Percentiles rank a stretch among this genome's conserved stretches.
Evolutionary conservation across 1,140 invertebrate genomes (phyloP).

Genomic region (Archegozetes longisetosus): DNA sequence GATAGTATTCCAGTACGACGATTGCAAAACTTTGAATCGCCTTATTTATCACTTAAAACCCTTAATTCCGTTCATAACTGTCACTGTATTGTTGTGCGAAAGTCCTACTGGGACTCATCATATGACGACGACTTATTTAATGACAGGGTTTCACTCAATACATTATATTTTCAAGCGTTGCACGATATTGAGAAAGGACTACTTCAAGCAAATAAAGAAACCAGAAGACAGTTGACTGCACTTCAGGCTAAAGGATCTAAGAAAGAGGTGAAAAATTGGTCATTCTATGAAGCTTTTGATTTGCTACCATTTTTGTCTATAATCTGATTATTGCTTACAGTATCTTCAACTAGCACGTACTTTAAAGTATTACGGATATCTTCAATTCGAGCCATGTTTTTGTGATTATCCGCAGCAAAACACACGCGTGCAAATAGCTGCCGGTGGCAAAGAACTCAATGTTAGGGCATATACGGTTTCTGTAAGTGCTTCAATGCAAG

Average conservation of each 20-base stretch:
- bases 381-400: conserved; percentile 57
- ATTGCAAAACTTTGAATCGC: conserved; percentile 89
- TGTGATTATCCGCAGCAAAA: conserved; percentile 54
- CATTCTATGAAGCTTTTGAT: background rate
- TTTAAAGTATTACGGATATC: conserved; percentile 71
- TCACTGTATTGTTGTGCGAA: conserved; percentile 53
- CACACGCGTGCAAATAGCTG: conserved; percentile 46
- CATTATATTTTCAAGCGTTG: conserved; percentile 71
- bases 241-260: conserved; percentile 58
- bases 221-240: conserved; percentile 45
- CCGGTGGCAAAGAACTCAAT: conserved; percentile 55
- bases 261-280: conserved; percentile 46
- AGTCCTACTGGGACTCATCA: conserved; percentile 72
- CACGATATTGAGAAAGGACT: conserved; percentile 70
- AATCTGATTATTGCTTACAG: conserved; percentile 36
- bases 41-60: conserved; percentile 67
- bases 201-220: conserved; percentile 53
- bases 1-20: conserved; percentile 41
- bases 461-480: conserved; percentile 3
- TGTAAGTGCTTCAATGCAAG: background rate
- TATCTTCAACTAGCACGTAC: conserved; percentile 62
- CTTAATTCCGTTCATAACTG: background rate
- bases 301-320: conserved; percentile 3
- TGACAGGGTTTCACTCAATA: conserved; percentile 60
- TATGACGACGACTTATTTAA: conserved; percentile 64